Percentiles rank a stretch among this genome's conserved stretches.
Evolutionary conservation across 1,140 invertebrate species (phyloP).

Genomic region (Pristionchus pacificus): DNA sequence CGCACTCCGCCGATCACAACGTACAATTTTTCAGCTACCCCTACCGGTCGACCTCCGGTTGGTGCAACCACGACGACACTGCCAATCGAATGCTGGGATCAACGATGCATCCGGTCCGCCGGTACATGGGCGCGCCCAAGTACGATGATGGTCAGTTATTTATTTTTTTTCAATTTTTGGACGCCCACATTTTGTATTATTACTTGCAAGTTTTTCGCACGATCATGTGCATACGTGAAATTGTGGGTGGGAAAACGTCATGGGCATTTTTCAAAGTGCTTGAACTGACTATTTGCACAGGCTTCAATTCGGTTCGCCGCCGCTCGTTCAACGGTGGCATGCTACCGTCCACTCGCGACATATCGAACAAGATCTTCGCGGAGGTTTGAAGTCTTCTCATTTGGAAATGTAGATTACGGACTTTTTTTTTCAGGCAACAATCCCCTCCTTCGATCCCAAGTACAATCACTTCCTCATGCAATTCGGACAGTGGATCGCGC

Average conservation of each 20-base stretch:
- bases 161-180: no score
- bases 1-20: no score
- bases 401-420: no score
- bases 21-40: slow-evolving; percentile 6
- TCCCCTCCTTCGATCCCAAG: slow-evolving; percentile 4
- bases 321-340: slow-evolving; percentile 7
- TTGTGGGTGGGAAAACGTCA: no score
- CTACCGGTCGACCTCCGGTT: slow-evolving; percentile 76
- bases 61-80: slow-evolving; percentile 82
- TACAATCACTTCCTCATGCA: slow-evolving; percentile 28
- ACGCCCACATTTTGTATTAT: no score
- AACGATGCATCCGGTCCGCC: slow-evolving; percentile 15
- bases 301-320: slow-evolving; percentile 15
- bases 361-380: slow-evolving; percentile 24
- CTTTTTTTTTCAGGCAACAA: not conserved
- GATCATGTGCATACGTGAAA: no score
- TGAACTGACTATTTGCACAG: no score
- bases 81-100: slow-evolving; percentile 74
- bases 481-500: slow-evolving; percentile 31
- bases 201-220: no score
- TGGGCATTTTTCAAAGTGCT: no score
- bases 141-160: slow-evolving; percentile 32
- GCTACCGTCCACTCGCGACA: slow-evolving; percentile 22
- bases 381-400: no score
- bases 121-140: slow-evolving; percentile 18